Base-by-base conservation (phyloP, 1,140 invertebrate genomes). In the Philotrypesis tridentata region DNA sequence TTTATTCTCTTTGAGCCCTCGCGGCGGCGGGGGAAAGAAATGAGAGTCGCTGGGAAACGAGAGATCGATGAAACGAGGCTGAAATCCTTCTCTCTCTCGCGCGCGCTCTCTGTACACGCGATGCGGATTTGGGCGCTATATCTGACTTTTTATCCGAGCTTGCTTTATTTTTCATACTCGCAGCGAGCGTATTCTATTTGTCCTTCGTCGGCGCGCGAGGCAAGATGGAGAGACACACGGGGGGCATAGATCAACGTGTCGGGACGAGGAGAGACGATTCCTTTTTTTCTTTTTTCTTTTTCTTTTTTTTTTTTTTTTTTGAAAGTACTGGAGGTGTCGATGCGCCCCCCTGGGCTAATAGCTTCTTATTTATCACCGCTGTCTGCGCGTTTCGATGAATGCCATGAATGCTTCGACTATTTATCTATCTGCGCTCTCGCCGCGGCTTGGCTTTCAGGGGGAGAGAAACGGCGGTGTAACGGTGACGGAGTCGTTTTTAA, bases 1-100 rank as follows among this genome's bases (percentile, higher is more conserved):
- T 83, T 80, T 48, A 79, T 73, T 79, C 83, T 79, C 83, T 82
- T 84, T 65, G 74, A 84, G 70, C 21, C 40, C 9, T 9, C 3
- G 60, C 72, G 25, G 0, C 8, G 6, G 31, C 31, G 55, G 6
- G n/a, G 23, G 40, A 70, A 76, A 78, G 27, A 78, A 55, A 70
- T 23, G 25, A 70, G 76, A 70, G 43, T 48, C 27, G 27, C 76
- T 23, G 8, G 55, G 23, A 8, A 61, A 68, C 25, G 43, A 80
- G 43, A 80, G 70, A 80, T 80, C 70, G 70, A 73, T 60, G 12
- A 29, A 1, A 12, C 55, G n/a, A 63, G 60, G 27, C 3, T 37
- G 8, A 63, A 60, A 61, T 63, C 8, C 12, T 63, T 73, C 17
- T 76, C 23, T 17, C 31, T 76, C 23, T 21, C 23, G n/a, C n/a